phyloP scores from a whole-genome alignment of 2,113 vertebrate species.

The Theropithecus gelada region DNA sequence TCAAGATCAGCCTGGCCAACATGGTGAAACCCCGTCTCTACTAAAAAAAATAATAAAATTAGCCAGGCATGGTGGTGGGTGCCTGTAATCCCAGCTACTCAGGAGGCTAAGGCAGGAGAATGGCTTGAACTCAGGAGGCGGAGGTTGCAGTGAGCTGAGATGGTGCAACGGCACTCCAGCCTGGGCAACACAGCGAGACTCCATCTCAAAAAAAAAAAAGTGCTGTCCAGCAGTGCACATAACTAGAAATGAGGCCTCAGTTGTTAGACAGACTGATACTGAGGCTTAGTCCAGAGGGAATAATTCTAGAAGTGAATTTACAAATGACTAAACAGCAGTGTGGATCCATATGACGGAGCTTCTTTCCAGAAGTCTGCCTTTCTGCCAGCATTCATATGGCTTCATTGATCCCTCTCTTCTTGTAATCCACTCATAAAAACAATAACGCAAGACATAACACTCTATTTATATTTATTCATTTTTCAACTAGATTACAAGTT shows the following conservation, averaged over 20 bases:
- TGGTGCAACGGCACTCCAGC: too few species aligned
- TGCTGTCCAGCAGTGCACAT: neutral
- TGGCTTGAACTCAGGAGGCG: fast-evolving
- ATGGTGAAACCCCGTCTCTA: too few species aligned
- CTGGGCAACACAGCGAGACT: too few species aligned
- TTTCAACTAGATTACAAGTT: neutral
- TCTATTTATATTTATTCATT: neutral
- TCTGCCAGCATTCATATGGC: neutral
- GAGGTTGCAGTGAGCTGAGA: too few species aligned
- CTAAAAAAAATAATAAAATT: too few species aligned
- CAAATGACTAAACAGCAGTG: neutral
- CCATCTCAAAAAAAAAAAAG: too few species aligned
- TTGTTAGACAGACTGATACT: neutral
- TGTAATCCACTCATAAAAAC: neutral
- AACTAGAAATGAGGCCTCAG: neutral
- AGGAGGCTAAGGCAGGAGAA: too few species aligned
- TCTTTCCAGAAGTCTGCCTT: neutral
- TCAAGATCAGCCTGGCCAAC: too few species aligned
- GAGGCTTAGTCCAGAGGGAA: neutral
- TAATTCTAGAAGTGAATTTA: neutral
- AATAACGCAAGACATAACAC: neutral
- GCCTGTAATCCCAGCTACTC: too few species aligned
- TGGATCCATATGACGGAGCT: neutral
- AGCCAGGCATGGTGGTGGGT: fast-evolving
- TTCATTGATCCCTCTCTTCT: neutral